Evolutionary conservation across 2,888 invertebrate genomes (phyloP), one percentile per base, ranked within the genome.

Genomic region (Netelia fuscicornis): DNA sequence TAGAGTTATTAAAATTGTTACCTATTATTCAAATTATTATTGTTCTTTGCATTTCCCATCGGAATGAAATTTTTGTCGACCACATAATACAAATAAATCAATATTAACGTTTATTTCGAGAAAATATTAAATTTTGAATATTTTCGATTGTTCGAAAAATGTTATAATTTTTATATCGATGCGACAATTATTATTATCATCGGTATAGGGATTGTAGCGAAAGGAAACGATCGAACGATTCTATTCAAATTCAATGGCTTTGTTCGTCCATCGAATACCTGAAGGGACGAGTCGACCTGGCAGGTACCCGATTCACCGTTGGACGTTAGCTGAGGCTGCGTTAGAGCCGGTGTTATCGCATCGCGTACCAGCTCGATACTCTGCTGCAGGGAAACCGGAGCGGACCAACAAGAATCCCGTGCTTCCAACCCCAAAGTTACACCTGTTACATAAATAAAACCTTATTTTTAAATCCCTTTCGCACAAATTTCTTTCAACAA

Each of bases 351-450:
- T 2, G 95, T 94, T 88, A 96, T 95, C 58, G 96, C 96, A 91
- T 96, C 96, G 67, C 97, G 95, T 88, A 97, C 96, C 89, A 97
- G 95, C 93, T 97, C 96, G 86, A 97, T 96, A 91, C 96, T 96
- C 93, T 97, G 97, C 90, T 97, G 97, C 86, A 97, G 94, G 44
- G 97, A 97, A 3, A 97, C 96, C 17, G 97, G 96, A 2, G 97
- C 96, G 90, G 97, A 97, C 97, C 97, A 97, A 93, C 97, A 97
- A 30, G 97, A 97, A 94, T 97, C 97, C 2, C 97, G 94, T 84
- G 97, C 96, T 92, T 97, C 97, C 78, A 96, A 95, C 37, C 97
- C 97, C 13, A 96, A 92, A 1, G 94, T 94, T 72, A 95, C 94
- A 86, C 91, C 91, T 92, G n/a, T 11, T 37, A 54, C 25, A 54